Base-by-base conservation (phyloP, 2,797 vertebrate genomes). In the Eospalax fontanierii region DNA sequence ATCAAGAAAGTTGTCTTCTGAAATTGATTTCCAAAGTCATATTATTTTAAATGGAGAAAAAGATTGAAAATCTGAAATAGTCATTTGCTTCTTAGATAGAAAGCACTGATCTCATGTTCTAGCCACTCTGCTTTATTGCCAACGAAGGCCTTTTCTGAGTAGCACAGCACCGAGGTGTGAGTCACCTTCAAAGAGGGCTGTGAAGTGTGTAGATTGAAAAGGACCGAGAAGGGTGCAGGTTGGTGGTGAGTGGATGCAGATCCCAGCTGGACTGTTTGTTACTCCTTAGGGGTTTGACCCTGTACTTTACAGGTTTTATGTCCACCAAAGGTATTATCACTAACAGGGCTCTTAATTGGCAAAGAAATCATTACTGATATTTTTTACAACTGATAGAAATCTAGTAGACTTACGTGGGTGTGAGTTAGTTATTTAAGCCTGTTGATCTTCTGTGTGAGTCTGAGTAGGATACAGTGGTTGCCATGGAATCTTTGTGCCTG, bases 401-500 rank as follows among this genome's bases (percentile, higher is more conserved):
- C 87, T 93, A 95, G 93, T 88, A 54, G 89, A 97, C 94, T 94
- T 90, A 96, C 97, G 95, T 97, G 63, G 59, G 86, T 66, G 24
- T 93, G 87, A 97, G 63, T 95, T 97, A 96, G 75, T 97, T 96
- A 95, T 85, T 97, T 95, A 97, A 93, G 96, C 93, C 86, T 95
- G 97, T 85, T 93, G 95, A 97, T 97, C 97, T 97, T 21, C 19
- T 78, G 75, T 94, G 65, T 93, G 94, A 96, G 73, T 91, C 97
- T 98, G 95, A 88, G 93, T 91, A 76, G 95, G 97, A 94, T 87
- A 74, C 11, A 79, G 91, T 15, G n/a, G 98, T 98, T 98, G 96
- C 97, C 96, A 98, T 98, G 97, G 98, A 97, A 97, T 97, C 97
- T 28, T 79, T 6, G 82, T 87, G 75, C 87, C 70, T 96, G 97